Evolutionary conservation across 2,113 vertebrate genomes (phyloP).

Genomic region (Cinclus mexicanus): DNA sequence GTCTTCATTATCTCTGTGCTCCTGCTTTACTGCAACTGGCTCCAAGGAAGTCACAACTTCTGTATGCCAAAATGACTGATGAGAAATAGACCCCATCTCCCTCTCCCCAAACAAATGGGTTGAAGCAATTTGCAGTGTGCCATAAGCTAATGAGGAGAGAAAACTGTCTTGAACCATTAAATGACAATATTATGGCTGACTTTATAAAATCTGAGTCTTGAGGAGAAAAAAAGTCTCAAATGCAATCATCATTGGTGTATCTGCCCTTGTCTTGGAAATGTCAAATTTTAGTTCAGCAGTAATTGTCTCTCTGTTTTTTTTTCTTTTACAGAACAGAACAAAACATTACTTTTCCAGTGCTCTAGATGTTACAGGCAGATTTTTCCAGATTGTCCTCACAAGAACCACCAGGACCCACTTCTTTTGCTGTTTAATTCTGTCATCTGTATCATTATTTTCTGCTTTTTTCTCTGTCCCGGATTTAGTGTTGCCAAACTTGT

Average conservation of each 20-base stretch:
- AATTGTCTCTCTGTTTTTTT: neutral
- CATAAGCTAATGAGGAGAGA: conserved; percentile 7
- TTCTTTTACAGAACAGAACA: neutral
- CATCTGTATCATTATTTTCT: neutral
- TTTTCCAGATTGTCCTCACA: neutral
- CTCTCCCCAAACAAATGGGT: neutral
- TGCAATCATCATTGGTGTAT: neutral
- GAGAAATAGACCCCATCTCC: neutral
- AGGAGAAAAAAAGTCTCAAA: neutral
- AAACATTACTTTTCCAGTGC: neutral
- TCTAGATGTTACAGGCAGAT: neutral
- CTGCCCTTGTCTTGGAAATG: neutral
- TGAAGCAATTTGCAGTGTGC: neutral
- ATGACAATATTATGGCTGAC: neutral
- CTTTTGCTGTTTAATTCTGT: neutral
- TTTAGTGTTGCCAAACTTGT: neutral
- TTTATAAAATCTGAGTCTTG: neutral
- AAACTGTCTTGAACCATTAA: neutral
- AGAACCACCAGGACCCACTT: neutral
- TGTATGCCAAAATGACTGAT: neutral
- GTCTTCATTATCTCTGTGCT: neutral
- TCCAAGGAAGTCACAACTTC: neutral
- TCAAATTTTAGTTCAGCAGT: neutral
- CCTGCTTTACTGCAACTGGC: neutral
- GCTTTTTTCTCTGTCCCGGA: neutral